A percentile compares a stretch with the other conserved stretches of the same genome.
phyloP scores from a whole-genome alignment of 2,113 vertebrate species.

The Ornithorhynchus anatinus region DNA sequence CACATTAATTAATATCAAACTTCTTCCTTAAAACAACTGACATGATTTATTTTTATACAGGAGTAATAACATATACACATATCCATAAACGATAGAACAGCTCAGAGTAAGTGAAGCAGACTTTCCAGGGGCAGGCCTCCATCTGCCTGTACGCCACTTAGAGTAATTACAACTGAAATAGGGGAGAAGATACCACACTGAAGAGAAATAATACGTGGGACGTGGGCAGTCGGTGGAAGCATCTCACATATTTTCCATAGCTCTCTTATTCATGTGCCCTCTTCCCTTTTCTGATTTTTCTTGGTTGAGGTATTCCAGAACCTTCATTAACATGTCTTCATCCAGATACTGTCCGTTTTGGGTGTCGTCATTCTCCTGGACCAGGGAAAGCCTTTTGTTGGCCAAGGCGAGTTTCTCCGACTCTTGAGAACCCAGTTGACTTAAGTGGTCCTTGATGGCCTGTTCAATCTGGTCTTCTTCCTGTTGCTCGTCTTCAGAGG shows the following conservation, averaged over 20 bases:
- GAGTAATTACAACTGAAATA: slow-evolving; percentile 68
- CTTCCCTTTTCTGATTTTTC: slow-evolving; percentile 80
- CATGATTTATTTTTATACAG: slow-evolving; percentile 63
- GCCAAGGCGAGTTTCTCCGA: slow-evolving; percentile 59
- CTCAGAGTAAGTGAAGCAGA: slow-evolving; percentile 68
- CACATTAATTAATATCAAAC: slow-evolving; percentile 60
- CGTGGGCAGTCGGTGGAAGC: slow-evolving; percentile 4
- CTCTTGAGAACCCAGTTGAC: slow-evolving; percentile 73
- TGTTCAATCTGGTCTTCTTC: slow-evolving; percentile 71
- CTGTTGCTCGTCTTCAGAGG: slow-evolving; percentile 61
- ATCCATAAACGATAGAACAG: slow-evolving; percentile 74
- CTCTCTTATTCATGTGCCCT: slow-evolving; percentile 79
- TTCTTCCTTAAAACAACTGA: slow-evolving; percentile 71
- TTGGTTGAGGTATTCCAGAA: slow-evolving; percentile 86
- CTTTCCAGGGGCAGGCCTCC: slow-evolving; percentile 47
- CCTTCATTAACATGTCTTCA: slow-evolving; percentile 84
- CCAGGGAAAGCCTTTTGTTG: slow-evolving; percentile 72
- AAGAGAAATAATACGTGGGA: slow-evolving; percentile 52
- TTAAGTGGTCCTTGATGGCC: slow-evolving; percentile 79
- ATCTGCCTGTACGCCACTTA: slow-evolving; percentile 50
- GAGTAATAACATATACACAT: slow-evolving; percentile 70
- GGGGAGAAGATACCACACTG: slow-evolving; percentile 66
- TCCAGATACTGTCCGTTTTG: slow-evolving; percentile 73
- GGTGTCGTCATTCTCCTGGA: slow-evolving; percentile 56
- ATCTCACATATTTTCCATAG: slow-evolving; percentile 79